A percentile compares a stretch with the other conserved stretches of the same genome.
These are phyloP conservation scores for Macaria liturata DNA, from an alignment of 2,888 invertebrate genomes.

Conservation along the genomic window DNA sequence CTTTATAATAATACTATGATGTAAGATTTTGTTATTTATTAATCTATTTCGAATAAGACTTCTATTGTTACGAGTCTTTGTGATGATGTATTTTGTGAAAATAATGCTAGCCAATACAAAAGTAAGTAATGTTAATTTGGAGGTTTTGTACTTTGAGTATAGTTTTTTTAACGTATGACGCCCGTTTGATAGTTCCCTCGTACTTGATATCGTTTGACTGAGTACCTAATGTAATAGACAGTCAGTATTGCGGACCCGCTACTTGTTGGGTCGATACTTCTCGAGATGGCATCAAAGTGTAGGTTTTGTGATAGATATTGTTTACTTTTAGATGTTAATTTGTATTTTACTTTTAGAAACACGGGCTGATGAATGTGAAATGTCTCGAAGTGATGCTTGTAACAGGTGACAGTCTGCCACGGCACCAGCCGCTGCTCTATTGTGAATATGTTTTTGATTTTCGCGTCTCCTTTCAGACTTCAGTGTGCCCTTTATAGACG, in stretches of 20 bases:
- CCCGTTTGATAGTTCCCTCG: conserved; percentile 14
- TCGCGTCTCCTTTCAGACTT: conserved; percentile 1
- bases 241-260: conserved; percentile 50
- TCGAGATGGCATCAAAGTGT: conserved; percentile 36
- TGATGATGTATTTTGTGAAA: conserved; percentile 65
- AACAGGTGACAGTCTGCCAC: conserved; percentile 4
- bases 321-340: conserved; percentile 65
- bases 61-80: conserved; percentile 68
- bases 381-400: conserved; percentile 17
- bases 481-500: conserved; percentile 7
- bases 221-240: conserved; percentile 28
- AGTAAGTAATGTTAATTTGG: conserved; percentile 18
- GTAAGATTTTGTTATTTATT: conserved; percentile 81
- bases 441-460: conserved; percentile 1
- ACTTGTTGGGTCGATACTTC: conserved; percentile 35
- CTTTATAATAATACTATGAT: conserved; percentile 53
- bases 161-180: conserved; percentile 22
- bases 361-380: conserved; percentile 14
- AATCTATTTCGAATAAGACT: conserved; percentile 75
- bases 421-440: neutral
- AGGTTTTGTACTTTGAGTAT: conserved; percentile 35
- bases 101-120: conserved; percentile 41
- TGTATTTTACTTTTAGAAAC: conserved; percentile 27
- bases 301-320: conserved; percentile 71
- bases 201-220: conserved; percentile 30